phyloP scores from a whole-genome alignment of 2,888 invertebrate genomes.

The Luperina testacea region DNA sequence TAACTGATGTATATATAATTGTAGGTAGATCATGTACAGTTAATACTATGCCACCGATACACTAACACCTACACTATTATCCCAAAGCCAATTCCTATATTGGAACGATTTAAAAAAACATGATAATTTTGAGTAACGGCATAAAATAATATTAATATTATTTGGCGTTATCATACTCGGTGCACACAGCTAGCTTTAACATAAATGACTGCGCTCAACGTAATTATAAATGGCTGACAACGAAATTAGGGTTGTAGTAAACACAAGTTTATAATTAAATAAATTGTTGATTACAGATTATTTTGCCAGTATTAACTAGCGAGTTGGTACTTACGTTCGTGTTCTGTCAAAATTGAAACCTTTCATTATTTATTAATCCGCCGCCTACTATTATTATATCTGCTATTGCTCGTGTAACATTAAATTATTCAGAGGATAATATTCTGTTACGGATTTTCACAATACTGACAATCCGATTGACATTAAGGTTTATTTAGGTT shows the following conservation, averaged over 20 bases:
- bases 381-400: not conserved
- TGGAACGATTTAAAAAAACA: conserved; percentile 81
- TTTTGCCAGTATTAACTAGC: not conserved
- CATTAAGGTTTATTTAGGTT: conserved; percentile 22
- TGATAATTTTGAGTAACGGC: not conserved
- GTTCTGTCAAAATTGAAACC: conserved; percentile 4
- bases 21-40: too few relatives aligned
- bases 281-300: conserved; percentile 28
- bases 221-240: conserved; percentile 41
- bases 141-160: not conserved
- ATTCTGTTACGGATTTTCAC: not conserved
- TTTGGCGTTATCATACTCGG: conserved; percentile 14
- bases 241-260: conserved; percentile 32
- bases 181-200: conserved; percentile 8
- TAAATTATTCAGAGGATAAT: conserved; percentile 10
- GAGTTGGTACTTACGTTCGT: not conserved
- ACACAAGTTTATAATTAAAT: conserved; percentile 44
- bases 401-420: not conserved
- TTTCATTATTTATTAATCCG: not conserved
- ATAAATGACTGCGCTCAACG: conserved; percentile 8
- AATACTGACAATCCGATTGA: conserved; percentile 8
- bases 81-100: conserved; percentile 92
- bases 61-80: conserved; percentile 58
- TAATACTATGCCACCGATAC: too few relatives aligned
- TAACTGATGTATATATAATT: too few relatives aligned